phyloP scores from a whole-genome alignment of 2,797 vertebrate genomes.

The Holocentrus rufus region DNA sequence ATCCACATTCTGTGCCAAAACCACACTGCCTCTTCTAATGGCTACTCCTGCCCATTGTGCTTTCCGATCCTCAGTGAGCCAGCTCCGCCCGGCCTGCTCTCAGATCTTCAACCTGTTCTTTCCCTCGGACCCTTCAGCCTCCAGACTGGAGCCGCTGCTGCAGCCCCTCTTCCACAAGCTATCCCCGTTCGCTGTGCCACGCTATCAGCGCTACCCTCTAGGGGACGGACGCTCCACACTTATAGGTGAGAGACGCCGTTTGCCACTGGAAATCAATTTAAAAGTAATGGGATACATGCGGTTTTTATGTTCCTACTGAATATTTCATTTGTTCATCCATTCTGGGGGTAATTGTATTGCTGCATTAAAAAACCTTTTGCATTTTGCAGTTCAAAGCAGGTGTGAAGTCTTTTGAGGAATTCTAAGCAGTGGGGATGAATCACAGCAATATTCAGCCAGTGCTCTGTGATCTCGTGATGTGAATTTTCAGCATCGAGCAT shows the following conservation, averaged over 20 bases:
- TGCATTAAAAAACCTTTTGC: conserved; percentile 44
- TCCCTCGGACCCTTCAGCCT: conserved; percentile 96
- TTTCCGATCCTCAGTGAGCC: conserved; percentile 82
- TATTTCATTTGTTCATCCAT: conserved; percentile 56
- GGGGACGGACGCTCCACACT: conserved; percentile 92
- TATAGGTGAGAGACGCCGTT: conserved; percentile 82
- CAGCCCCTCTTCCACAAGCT: conserved; percentile 92
- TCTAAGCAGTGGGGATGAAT: conserved; percentile 31
- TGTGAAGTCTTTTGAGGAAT: conserved; percentile 44
- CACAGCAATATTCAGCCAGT: not conserved
- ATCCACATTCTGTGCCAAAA: not conserved
- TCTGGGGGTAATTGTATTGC: conserved; percentile 38
- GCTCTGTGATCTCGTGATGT: conserved; percentile 34
- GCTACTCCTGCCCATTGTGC: conserved; percentile 16
- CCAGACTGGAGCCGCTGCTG: conserved; percentile 92
- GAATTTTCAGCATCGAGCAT: conserved; percentile 28
- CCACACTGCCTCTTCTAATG: conserved; percentile 10
- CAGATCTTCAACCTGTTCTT: conserved; percentile 99
- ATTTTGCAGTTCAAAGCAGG: conserved; percentile 52
- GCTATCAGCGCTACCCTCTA: conserved; percentile 95
- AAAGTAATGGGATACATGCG: not conserved
- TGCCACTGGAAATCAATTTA: conserved; percentile 47
- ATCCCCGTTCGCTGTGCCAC: conserved; percentile 90
- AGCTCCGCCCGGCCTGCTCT: conserved; percentile 93
- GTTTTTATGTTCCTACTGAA: conserved; percentile 35